Percentiles rank a stretch among this genome's conserved stretches.
These are phyloP conservation scores for Ceriagrion tenellum DNA, from an alignment of 2,888 invertebrate species.

Conservation along the genomic window DNA sequence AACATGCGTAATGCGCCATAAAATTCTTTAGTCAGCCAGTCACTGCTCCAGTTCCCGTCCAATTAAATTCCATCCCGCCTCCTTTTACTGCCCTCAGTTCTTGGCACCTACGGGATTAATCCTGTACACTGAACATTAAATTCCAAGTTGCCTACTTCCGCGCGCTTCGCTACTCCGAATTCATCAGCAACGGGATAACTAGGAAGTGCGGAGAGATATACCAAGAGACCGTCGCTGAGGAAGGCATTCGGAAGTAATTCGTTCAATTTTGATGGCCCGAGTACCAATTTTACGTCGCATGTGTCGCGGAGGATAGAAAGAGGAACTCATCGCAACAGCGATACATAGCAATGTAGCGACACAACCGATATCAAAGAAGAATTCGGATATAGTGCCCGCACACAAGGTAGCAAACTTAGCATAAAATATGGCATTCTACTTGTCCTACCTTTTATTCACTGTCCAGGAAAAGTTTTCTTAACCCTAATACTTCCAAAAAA, in stretches of 20 bases:
- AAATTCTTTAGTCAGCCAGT: too few species aligned
- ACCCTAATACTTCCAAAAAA: too few species aligned
- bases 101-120: background rate
- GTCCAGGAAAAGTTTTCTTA: too few species aligned
- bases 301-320: background rate
- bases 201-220: background rate
- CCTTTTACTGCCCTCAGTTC: background rate
- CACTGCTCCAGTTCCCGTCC: too few species aligned
- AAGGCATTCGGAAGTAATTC: background rate
- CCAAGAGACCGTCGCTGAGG: background rate
- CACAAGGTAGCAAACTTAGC: background rate
- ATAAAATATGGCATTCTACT: background rate
- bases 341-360: background rate
- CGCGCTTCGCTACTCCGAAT: background rate
- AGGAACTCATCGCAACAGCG: background rate
- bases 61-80: background rate
- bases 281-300: background rate
- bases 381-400: background rate
- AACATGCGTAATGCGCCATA: too few species aligned
- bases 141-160: background rate
- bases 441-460: background rate
- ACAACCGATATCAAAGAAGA: background rate
- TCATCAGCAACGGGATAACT: background rate
- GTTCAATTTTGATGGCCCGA: background rate
- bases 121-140: background rate